A percentile compares a stretch with the other conserved stretches of the same genome.
phyloP scores from a whole-genome alignment of 2,888 invertebrate species.

The Oegoconia quadripuncta region DNA sequence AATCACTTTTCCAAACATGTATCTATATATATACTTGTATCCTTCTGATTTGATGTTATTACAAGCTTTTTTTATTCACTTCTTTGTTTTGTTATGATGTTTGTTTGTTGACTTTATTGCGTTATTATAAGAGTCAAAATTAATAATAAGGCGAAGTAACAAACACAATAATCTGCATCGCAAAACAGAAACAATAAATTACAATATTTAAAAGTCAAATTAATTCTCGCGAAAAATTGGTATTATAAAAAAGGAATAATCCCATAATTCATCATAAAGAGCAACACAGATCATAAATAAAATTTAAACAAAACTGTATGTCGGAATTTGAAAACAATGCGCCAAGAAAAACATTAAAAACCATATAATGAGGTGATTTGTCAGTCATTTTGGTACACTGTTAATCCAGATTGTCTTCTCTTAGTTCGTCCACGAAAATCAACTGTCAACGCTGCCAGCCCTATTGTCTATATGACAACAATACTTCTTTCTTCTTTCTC shows the following conservation, averaged over 20 bases:
- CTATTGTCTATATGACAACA: slow-evolving; percentile 63
- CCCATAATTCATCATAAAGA: slow-evolving; percentile 53
- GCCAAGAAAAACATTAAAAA: slow-evolving; percentile 38
- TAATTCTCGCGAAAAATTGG: slow-evolving; percentile 42
- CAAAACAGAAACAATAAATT: slow-evolving; percentile 64
- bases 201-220: slow-evolving; percentile 53
- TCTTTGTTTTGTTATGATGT: not conserved
- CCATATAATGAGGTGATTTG: slow-evolving; percentile 51
- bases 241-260: slow-evolving; percentile 57
- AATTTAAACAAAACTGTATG: slow-evolving; percentile 28
- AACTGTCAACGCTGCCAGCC: slow-evolving; percentile 57
- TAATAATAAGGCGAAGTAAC: too few relatives aligned
- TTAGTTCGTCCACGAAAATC: slow-evolving; percentile 50
- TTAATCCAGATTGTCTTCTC: slow-evolving; percentile 52
- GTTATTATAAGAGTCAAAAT: not conserved
- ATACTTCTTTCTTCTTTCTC: slow-evolving; percentile 33
- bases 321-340: slow-evolving; percentile 36
- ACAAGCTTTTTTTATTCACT: too few relatives aligned
- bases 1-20: slow-evolving; percentile 6
- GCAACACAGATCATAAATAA: slow-evolving; percentile 48
- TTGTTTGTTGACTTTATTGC: not conserved
- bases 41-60: too few relatives aligned
- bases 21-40: too few relatives aligned
- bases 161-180: slow-evolving; percentile 28
- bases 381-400: slow-evolving; percentile 56